Evolutionary conservation across 2,888 invertebrate genomes (phyloP).

Genomic region (Drosophila cracens): DNA sequence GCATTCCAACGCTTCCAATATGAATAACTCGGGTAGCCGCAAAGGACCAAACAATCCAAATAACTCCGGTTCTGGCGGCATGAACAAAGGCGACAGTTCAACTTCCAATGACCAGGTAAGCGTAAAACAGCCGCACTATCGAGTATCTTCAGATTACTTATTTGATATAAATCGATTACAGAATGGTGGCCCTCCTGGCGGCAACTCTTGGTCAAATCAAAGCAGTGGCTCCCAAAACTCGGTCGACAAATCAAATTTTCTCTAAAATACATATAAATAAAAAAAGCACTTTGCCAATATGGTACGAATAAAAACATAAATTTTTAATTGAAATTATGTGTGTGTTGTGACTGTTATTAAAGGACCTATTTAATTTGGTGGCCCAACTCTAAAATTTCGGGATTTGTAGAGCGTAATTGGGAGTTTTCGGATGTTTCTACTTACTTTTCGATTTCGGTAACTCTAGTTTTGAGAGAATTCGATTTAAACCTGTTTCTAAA

Average conservation of each 20-base stretch:
- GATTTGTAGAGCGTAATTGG: background rate
- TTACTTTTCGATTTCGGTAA: too few species aligned
- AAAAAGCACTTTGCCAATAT: conserved; percentile 37
- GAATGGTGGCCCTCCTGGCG: conserved; percentile 61
- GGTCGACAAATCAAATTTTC: conserved; percentile 72
- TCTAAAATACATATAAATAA: conserved; percentile 43
- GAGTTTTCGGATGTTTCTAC: background rate
- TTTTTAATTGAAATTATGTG: conserved; percentile 47
- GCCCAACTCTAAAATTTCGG: background rate
- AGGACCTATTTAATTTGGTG: background rate
- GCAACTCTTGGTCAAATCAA: conserved; percentile 78
- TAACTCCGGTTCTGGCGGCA: conserved; percentile 61
- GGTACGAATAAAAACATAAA: conserved; percentile 41
- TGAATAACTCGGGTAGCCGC: conserved; percentile 62
- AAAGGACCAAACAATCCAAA: conserved; percentile 75
- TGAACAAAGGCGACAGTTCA: conserved; percentile 64
- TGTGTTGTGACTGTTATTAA: conserved; percentile 31
- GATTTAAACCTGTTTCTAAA: background rate
- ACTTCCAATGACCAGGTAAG: conserved; percentile 75
- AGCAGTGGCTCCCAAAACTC: conserved; percentile 76
- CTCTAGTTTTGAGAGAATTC: too few species aligned
- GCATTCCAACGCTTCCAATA: conserved; percentile 63
- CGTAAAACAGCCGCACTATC: background rate
- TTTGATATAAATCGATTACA: conserved; percentile 30
- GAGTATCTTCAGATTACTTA: background rate